Evolutionary conservation across 2,888 invertebrate genomes (phyloP), one percentile per base, ranked within the genome.

Genomic region (Dicranocentrus wangi): DNA sequence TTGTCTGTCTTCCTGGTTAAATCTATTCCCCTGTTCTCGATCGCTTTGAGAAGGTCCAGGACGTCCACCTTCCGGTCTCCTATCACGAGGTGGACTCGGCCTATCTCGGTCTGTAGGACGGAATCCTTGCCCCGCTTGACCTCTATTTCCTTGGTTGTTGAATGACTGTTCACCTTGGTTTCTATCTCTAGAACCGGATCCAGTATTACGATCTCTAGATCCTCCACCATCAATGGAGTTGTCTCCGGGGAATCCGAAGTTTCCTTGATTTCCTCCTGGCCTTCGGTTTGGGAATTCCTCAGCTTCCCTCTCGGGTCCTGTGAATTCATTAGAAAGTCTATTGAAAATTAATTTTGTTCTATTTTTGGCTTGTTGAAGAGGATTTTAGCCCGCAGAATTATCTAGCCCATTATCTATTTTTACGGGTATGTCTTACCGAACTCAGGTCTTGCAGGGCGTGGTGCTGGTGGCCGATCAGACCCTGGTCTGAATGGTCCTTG

Each of bases 311-410:
- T 72, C 28, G 51, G 61, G 47, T 72, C 61, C 72, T 72, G 72
- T n/a, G 51, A 61, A 71, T 58, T 60, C 51, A 63, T 51, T 23
- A 72, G 47, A 72, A 51, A 63, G 42, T 72, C 72, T 72, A 72
- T 72, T 72, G 72, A 72, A 72, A 61, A 72, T 72, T 61, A 72
- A 72, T 72, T 61, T 47, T 72, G 72, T 72, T 27, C 72, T 71
- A n/a, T n/a, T n/a, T n/a, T n/a, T n/a, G n/a, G n/a, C n/a, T n/a
- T n/a, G n/a, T n/a, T n/a, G n/a, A n/a, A n/a, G n/a, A n/a, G n/a
- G n/a, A n/a, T n/a, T n/a, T n/a, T 39, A 8, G 39, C 39, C 5
- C 39, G 39, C 39, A n/a, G n/a, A n/a, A n/a, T n/a, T n/a, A n/a
- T n/a, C n/a, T n/a, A n/a, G n/a, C n/a, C n/a, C n/a, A n/a, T n/a